phyloP scores from a whole-genome alignment of 92 coral and sea anemone genomes.

The Phenganax stokvisi region DNA sequence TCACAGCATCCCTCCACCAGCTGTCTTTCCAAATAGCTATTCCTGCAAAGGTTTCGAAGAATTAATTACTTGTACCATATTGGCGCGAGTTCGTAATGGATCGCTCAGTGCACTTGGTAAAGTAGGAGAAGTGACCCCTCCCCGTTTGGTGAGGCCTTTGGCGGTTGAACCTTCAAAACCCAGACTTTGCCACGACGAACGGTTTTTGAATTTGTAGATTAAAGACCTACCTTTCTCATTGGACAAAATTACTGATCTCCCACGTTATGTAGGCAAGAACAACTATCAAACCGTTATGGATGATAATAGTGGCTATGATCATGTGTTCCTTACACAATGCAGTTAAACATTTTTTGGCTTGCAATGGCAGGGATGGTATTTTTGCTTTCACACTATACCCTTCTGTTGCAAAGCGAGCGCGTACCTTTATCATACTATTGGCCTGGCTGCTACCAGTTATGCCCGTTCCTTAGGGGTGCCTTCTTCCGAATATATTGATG shows the following conservation, averaged over 20 bases:
- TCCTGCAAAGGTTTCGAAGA: slow-evolving; percentile 47
- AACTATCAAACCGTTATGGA: not conserved
- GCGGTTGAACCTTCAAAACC: too few relatives aligned
- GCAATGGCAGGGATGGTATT: slow-evolving; percentile 27
- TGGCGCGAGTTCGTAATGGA: slow-evolving; percentile 42
- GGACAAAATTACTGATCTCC: slow-evolving; percentile 34
- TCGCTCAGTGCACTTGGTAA: slow-evolving; percentile 45
- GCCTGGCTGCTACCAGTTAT: slow-evolving; percentile 40
- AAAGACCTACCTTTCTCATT: too few relatives aligned
- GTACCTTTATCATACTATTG: slow-evolving; percentile 17
- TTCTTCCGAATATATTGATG: slow-evolving; percentile 49
- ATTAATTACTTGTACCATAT: slow-evolving; percentile 41
- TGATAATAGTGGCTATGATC: slow-evolving; percentile 48
- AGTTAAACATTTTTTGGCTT: slow-evolving; percentile 26
- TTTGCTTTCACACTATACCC: slow-evolving; percentile 31
- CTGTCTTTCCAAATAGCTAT: slow-evolving; percentile 32
- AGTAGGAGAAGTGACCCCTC: too few relatives aligned
- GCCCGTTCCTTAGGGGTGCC: slow-evolving; percentile 33
- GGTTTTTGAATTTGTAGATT: too few relatives aligned
- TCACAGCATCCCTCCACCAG: slow-evolving; percentile 41
- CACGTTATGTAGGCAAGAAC: slow-evolving; percentile 40
- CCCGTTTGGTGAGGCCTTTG: too few relatives aligned
- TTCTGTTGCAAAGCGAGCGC: slow-evolving; percentile 45
- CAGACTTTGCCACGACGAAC: too few relatives aligned
- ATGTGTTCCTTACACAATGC: not conserved